Base-by-base conservation (phyloP, 1,140 invertebrate genomes). In the Drosophila simulans region DNA sequence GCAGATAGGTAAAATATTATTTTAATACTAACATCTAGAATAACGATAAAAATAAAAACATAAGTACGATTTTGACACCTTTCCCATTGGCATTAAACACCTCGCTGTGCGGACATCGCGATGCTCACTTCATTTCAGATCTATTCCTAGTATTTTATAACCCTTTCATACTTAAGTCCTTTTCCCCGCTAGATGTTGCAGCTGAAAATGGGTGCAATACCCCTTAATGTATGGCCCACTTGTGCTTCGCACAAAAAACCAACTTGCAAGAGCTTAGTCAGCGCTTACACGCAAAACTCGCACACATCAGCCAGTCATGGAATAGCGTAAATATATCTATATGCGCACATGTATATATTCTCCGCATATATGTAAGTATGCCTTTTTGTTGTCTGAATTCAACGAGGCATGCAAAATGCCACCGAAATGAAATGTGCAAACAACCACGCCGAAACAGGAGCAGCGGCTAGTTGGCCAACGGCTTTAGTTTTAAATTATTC, bases 371-470 rank as follows among this genome's bases (percentile, higher is more conserved):
- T 22, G 20, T 22, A 43, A 49, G 34, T 39, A 42, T 27, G 45
- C 25, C 8, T 35, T 39, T 11, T 39, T 39, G 78, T 68, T 63
- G 31, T 31, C 63, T 55, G 54, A 43, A 79, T 73, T 66, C 79
- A 88, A 80, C 83, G 55, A 88, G 83, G 71, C 76, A 70, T 83
- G 70, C 75, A 70, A 83, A 88, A 83, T 86, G 69, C 69, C 68
- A 72, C 63, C 68, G 68, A 85, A 78, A 74, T 77, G 62, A 83
- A 83, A 83, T 82, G 71, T 63, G 59, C 78, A 75, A 70, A 80
- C 63, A 69, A 78, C 49, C 54, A 42, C 31, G 25, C 22, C 31
- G 56, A 39, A 63, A 43, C 42, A 66, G 34, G 34, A 66, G 46
- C 40, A 20, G 68, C 37, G 52, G 48, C 51, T 56, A 37, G 40